A percentile compares a stretch with the other conserved stretches of the same genome.
phyloP scores from a whole-genome alignment of 2,797 vertebrate species.

The Pantherophis alleghaniensis region DNA sequence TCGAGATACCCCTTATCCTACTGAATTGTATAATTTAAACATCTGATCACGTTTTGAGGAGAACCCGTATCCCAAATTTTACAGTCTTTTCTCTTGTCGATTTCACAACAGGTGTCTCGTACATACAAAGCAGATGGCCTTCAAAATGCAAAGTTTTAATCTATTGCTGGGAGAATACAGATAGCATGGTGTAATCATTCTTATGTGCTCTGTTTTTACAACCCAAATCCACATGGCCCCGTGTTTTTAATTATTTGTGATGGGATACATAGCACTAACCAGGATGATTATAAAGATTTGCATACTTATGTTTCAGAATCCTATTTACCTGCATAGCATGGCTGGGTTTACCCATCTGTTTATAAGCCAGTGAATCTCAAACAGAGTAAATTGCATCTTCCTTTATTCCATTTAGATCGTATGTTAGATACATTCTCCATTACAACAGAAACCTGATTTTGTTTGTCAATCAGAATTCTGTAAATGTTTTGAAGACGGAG shows the following conservation, averaged over 20 bases:
- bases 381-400: background rate
- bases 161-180: background rate
- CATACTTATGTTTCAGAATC: background rate
- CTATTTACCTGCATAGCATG: background rate
- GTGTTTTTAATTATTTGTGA: background rate
- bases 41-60: background rate
- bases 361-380: background rate
- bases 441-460: background rate
- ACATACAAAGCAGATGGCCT: background rate
- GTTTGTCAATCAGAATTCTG: background rate
- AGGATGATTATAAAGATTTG: background rate
- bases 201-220: background rate
- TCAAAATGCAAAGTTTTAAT: constrained; percentile 1
- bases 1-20: background rate
- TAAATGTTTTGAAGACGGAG: background rate
- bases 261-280: background rate
- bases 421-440: background rate
- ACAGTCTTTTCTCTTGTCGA: background rate
- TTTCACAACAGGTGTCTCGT: background rate
- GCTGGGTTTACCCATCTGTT: background rate
- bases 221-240: background rate
- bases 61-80: background rate
- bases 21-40: background rate
- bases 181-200: background rate
- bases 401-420: background rate